Evolutionary conservation across 2,888 invertebrate genomes (phyloP).

Genomic region (Corythucha ciliata): DNA sequence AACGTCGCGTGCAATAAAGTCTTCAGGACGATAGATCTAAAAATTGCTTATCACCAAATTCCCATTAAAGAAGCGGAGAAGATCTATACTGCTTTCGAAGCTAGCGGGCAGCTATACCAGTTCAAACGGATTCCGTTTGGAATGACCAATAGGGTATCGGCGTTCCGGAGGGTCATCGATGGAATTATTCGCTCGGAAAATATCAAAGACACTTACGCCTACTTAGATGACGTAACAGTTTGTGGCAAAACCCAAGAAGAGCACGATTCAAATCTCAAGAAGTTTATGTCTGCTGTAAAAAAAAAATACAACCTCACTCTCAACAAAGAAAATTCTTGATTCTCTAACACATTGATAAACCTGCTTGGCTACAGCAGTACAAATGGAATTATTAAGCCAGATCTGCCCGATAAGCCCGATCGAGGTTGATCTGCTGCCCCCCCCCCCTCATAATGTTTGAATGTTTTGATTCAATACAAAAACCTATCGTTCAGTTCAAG

Average conservation of each 20-base stretch:
- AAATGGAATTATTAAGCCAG: slow-evolving; percentile 8
- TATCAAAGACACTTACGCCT: slow-evolving; percentile 5
- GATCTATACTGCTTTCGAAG: slow-evolving; percentile 13
- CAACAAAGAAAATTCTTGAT: slow-evolving; percentile 16
- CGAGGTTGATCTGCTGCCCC: no score
- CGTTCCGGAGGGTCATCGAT: slow-evolving; percentile 7
- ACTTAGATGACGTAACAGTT: slow-evolving; percentile 23
- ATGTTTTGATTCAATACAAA: no score
- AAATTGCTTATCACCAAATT: slow-evolving; percentile 16
- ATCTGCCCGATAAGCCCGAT: no score
- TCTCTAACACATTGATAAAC: no score
- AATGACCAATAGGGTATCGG: slow-evolving; percentile 10
- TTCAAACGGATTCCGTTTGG: slow-evolving; percentile 9
- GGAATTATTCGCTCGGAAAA: slow-evolving; percentile 17
- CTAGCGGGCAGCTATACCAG: slow-evolving; percentile 3
- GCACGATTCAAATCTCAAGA: slow-evolving; percentile 7
- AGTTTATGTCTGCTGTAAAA: slow-evolving; percentile 14
- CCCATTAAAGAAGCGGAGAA: slow-evolving; percentile 4
- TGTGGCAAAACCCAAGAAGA: slow-evolving; percentile 7
- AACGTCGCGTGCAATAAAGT: slow-evolving; percentile 6
- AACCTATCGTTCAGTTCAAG: no score
- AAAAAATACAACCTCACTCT: slow-evolving; percentile 23
- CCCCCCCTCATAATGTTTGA: no score
- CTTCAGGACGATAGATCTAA: slow-evolving; percentile 13
- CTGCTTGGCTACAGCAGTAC: slow-evolving; percentile 3